Percentiles rank a stretch among this genome's conserved stretches.
Evolutionary conservation across 2,113 vertebrate genomes (phyloP).

Genomic region (Peromyscus leucopus): DNA sequence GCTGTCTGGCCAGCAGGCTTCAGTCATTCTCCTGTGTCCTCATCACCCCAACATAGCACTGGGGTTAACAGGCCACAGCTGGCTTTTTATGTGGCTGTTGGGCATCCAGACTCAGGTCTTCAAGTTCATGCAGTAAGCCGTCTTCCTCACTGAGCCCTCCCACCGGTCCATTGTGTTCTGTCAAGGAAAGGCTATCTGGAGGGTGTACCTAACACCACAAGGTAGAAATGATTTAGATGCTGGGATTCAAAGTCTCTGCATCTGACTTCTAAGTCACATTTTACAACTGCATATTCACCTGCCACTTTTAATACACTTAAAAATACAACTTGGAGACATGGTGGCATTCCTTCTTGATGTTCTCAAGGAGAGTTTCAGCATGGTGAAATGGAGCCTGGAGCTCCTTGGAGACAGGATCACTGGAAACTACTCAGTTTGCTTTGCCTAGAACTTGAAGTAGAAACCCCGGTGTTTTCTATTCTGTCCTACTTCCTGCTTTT

Average conservation of each 20-base stretch:
- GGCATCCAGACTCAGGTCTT: not conserved
- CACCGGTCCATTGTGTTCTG: not conserved
- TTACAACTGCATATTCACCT: not conserved
- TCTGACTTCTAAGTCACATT: not conserved
- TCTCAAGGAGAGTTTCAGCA: not conserved
- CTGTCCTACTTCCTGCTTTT: not conserved
- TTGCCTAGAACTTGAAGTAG: not conserved
- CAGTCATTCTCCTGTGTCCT: not conserved
- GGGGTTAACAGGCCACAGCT: not conserved
- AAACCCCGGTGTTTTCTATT: not conserved
- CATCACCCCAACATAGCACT: too few relatives aligned
- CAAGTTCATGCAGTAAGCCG: not conserved
- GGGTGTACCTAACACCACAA: not conserved
- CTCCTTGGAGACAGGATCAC: not conserved
- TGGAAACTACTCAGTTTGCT: not conserved
- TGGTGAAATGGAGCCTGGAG: not conserved
- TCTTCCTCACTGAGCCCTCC: not conserved
- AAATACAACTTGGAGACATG: not conserved
- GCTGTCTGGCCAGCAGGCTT: not conserved
- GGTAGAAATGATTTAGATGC: not conserved
- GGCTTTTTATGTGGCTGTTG: not conserved
- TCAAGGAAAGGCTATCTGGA: conserved; percentile 17
- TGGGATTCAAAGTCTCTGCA: not conserved
- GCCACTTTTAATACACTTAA: not conserved
- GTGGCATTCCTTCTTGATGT: not conserved